A percentile compares a stretch with the other conserved stretches of the same genome.
phyloP scores from a whole-genome alignment of 2,113 vertebrate species.

The Pitta sordida region DNA sequence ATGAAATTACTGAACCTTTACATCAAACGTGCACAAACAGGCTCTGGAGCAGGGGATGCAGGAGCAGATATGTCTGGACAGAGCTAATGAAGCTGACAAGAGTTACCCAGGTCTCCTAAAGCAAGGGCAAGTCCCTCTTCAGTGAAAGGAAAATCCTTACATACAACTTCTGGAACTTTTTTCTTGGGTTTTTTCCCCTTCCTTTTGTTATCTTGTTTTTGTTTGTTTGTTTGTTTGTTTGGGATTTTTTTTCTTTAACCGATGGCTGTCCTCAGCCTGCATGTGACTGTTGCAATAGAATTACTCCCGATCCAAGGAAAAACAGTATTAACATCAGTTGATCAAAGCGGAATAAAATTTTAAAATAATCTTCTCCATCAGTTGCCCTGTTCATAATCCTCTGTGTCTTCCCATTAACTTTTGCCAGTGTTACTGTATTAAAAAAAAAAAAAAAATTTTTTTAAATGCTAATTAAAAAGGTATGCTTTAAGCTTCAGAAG shows the following conservation, averaged over 20 bases:
- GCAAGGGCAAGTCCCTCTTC: slow-evolving; percentile 59
- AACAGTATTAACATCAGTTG: slow-evolving; percentile 79
- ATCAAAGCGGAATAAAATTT: slow-evolving; percentile 70
- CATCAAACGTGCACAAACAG: slow-evolving; percentile 95
- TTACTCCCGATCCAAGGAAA: slow-evolving; percentile 72
- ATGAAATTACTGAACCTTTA: slow-evolving; percentile 97
- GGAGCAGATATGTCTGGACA: slow-evolving; percentile 80
- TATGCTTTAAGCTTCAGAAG: slow-evolving; percentile 78
- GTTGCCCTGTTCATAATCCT: slow-evolving; percentile 69
- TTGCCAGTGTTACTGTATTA: slow-evolving; percentile 79
- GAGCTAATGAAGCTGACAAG: slow-evolving; percentile 77
- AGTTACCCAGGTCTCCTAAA: slow-evolving; percentile 50
- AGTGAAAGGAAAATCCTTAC: slow-evolving; percentile 58
- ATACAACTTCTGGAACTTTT: slow-evolving; percentile 51
- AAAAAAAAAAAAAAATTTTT: not conserved
- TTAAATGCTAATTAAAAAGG: slow-evolving; percentile 71
- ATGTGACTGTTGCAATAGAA: slow-evolving; percentile 78
- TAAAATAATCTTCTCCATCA: slow-evolving; percentile 53
- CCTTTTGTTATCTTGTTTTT: not conserved
- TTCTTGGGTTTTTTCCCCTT: not conserved
- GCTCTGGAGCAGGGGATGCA: slow-evolving; percentile 82
- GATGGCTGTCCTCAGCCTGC: slow-evolving; percentile 68
- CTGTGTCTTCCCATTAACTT: slow-evolving; percentile 76
- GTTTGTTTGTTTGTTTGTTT: not conserved
- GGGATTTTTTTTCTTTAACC: slow-evolving; percentile 34